Evolutionary conservation across 2,888 invertebrate species (phyloP), one percentile per base, ranked within the genome.

Genomic region (Hyposoter didymator): DNA sequence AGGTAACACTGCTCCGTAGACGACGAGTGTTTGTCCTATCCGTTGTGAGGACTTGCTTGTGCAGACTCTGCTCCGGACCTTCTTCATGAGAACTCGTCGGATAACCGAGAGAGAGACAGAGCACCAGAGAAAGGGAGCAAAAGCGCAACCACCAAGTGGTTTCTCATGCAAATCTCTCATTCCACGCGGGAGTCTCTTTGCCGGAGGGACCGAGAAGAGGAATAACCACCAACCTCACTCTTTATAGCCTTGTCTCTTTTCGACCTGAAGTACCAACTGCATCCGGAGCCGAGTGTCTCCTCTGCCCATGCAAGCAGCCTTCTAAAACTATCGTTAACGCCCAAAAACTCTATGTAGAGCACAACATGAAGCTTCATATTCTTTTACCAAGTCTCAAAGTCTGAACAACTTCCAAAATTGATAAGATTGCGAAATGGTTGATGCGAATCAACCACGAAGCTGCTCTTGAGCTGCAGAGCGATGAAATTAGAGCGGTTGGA

Each of bases 21-120:
- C 80, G 78, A 74, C 78, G 81, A 84, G 84, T 84, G 84, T 84
- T 84, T 84, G 82, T 84, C 84, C 59, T 84, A 82, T 82, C 78
- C 81, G 81, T 73, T 78, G 84, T 69, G 67, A 74, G 78, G 67
- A 74, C 67, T 84, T 69, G 59, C 73, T 72, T 49, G 47, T 55
- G n/a, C n/a, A n/a, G 84, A 67, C 52, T 78, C n/a, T n/a, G n/a
- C 81, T 80, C 45, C 52, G 73, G 73, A 72, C 72, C n/a, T 59
- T 67, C 67, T 73, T 55, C 32, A 64, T 72, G 76, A 76, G 72
- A 74, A 52, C 80, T 82, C 81, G 73, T 72, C 52, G 84, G 35
- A 69, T 64, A 55, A 59, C 49, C 78, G 10, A 78, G 10, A 78
- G 69, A 52, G 76, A 78, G 22, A 55, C 52, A 69, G n/a, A 28